phyloP scores from a whole-genome alignment of 2,888 invertebrate species.

The Alentia gelatinosa region DNA sequence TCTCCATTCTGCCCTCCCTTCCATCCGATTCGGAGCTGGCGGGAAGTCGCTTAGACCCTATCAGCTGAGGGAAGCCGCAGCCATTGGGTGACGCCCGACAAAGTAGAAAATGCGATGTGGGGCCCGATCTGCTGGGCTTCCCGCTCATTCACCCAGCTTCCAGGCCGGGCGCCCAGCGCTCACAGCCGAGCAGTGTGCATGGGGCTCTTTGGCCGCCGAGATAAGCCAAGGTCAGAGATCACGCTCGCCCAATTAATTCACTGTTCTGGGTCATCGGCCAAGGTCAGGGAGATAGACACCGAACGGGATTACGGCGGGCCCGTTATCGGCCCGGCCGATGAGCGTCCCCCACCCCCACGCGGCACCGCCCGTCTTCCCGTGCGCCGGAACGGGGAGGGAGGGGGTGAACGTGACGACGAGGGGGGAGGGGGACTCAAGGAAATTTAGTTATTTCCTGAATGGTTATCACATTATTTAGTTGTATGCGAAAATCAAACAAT shows the following conservation, averaged over 20 bases:
- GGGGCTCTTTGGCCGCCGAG: background rate
- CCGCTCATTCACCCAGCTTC: background rate
- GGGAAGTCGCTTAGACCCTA: background rate
- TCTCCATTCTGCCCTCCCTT: background rate
- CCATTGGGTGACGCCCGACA: constrained; percentile 9
- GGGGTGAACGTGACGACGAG: background rate
- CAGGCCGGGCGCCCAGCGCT: too few relatives aligned
- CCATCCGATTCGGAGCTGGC: background rate
- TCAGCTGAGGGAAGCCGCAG: background rate
- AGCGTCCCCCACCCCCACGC: too few relatives aligned
- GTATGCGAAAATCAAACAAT: background rate
- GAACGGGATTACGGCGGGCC: background rate
- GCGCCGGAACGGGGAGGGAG: background rate
- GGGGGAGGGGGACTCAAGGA: background rate
- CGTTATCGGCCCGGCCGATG: background rate
- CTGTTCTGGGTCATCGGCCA: constrained; percentile 33
- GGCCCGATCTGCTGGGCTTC: background rate
- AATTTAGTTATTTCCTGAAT: background rate
- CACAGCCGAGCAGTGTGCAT: too few relatives aligned
- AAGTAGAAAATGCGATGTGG: constrained; percentile 52
- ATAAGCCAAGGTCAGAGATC: constrained; percentile 46
- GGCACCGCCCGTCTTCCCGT: too few relatives aligned
- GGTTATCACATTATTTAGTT: background rate
- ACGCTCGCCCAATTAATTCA: constrained; percentile 31
- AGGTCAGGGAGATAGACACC: constrained; percentile 41